Evolutionary conservation across 2,888 invertebrate species (phyloP).

Genomic region (Gymnoscelis rufifasciata): DNA sequence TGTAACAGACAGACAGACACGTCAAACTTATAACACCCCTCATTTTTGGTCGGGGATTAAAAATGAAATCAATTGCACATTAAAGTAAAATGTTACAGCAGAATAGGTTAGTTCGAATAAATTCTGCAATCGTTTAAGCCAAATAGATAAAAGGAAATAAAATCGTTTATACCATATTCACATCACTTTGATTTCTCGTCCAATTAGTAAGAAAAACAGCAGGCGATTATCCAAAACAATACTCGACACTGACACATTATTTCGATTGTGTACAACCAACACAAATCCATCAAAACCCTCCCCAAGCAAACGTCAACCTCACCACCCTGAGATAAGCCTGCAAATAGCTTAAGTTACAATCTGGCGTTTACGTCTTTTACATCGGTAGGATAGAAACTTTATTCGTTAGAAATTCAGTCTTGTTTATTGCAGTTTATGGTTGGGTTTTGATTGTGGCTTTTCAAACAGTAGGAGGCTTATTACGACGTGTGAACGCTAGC

Average conservation of each 20-base stretch:
- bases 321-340: background rate
- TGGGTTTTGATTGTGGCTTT: conserved; percentile 12
- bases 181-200: conserved; percentile 61
- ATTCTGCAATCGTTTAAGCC: background rate
- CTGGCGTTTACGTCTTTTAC: background rate
- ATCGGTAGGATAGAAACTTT: background rate
- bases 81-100: too few relatives aligned
- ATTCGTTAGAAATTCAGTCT: background rate
- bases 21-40: too few relatives aligned
- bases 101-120: too few relatives aligned
- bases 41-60: too few relatives aligned
- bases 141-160: conserved; percentile 16
- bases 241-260: conserved; percentile 61
- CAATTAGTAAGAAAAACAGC: conserved; percentile 75
- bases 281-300: conserved; percentile 16
- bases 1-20: too few relatives aligned
- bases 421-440: background rate
- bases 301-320: background rate
- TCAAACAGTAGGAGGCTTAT: conserved; percentile 50
- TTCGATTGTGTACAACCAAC: conserved; percentile 43
- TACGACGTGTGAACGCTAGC: conserved; percentile 46
- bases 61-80: too few relatives aligned
- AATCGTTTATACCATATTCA: conserved; percentile 23
- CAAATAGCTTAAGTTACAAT: background rate
- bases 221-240: conserved; percentile 54